A percentile compares a stretch with the other conserved stretches of the same genome.
phyloP scores from a whole-genome alignment of 1,140 invertebrate species.

The Agrilus planipennis region DNA sequence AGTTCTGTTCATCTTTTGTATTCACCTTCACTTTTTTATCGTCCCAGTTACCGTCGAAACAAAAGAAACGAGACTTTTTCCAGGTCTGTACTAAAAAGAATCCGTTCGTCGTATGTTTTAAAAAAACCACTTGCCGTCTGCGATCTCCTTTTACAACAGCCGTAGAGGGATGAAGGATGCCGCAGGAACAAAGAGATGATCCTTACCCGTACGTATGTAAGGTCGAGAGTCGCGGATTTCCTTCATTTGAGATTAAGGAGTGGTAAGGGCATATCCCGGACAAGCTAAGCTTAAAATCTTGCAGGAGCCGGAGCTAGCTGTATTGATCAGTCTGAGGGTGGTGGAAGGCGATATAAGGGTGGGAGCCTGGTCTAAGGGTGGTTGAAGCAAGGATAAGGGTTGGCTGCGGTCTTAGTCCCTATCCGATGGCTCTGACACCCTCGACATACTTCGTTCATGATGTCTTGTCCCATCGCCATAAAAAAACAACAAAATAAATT shows the following conservation, averaged over 20 bases:
- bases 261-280: constrained; percentile 29
- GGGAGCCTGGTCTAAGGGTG: constrained; percentile 27
- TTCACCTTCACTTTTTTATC: neutral
- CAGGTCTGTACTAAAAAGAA: no score
- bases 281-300: constrained; percentile 32
- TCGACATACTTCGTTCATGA: constrained; percentile 17
- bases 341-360: constrained; percentile 13
- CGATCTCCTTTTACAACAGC: no score
- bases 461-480: constrained; percentile 3
- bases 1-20: no score
- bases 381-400: constrained; percentile 33
- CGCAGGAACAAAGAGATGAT: constrained; percentile 20
- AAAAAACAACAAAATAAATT: no score
- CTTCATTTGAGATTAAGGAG: constrained; percentile 28
- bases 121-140: no score
- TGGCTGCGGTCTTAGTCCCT: constrained; percentile 32
- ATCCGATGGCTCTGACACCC: constrained; percentile 25
- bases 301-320: constrained; percentile 30
- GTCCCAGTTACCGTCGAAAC: neutral
- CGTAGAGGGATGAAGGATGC: no score
- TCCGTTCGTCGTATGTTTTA: no score
- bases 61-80: no score
- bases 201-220: constrained; percentile 15
- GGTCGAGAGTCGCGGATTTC: constrained; percentile 22
- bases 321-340: constrained; percentile 30